Conservation (phyloP, 2,113 vertebrate species). For the Pogonocichla stellata region DNA sequence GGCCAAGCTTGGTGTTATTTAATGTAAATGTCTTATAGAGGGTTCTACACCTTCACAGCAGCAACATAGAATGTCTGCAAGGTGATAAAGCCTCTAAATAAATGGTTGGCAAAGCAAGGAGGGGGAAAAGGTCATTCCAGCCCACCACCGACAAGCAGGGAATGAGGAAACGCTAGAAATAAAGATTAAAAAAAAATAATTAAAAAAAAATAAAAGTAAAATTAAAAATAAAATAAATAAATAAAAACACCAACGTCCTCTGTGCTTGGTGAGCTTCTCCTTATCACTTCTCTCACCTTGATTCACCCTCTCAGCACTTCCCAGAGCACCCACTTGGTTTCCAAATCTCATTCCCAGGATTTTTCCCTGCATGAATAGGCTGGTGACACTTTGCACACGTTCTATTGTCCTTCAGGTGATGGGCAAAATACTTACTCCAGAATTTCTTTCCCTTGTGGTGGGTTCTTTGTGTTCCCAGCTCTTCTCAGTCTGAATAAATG, state of each 20-base stretch:
- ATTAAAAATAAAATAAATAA: too few species aligned
- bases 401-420: neutral
- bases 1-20: too few species aligned
- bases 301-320: neutral
- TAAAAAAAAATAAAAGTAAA: too few species aligned
- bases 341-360: neutral
- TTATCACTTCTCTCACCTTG: neutral
- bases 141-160: neutral
- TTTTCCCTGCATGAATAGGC: neutral
- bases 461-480: neutral
- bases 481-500: neutral
- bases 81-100: neutral
- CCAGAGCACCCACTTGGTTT: neutral
- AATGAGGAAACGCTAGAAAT: neutral
- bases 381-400: slow-evolving; percentile 21
- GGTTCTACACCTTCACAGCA: too few species aligned
- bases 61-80: neutral
- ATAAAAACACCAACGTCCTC: neutral
- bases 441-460: neutral
- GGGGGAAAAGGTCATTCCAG: neutral
- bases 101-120: neutral
- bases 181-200: too few species aligned
- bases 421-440: neutral
- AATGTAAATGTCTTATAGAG: too few species aligned
- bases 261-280: neutral